phyloP scores from a whole-genome alignment of 2,113 vertebrate genomes.

The Emberiza fucata region DNA sequence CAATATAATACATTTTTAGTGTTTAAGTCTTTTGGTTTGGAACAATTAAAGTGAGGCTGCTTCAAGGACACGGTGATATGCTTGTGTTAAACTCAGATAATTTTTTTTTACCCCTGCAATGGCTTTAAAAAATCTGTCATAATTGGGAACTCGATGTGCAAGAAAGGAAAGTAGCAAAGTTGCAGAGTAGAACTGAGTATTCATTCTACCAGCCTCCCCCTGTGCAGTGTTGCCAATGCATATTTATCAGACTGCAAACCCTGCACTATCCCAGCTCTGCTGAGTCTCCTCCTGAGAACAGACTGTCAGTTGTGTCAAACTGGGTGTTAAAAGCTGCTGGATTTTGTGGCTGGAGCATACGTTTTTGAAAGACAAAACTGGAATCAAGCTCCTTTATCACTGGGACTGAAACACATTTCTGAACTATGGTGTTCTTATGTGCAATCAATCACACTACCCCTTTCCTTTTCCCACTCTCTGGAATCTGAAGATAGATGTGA shows the following conservation, averaged over 20 bases:
- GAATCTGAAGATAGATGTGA: not conserved
- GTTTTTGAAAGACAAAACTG: slow-evolving; percentile 1
- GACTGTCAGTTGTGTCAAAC: slow-evolving; percentile 31
- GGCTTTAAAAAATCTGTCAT: not conserved
- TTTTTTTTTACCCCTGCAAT: not conserved
- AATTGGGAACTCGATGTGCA: not conserved
- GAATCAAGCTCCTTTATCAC: not conserved
- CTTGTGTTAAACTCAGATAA: not conserved
- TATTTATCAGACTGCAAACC: slow-evolving; percentile 43
- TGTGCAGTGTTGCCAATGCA: not conserved
- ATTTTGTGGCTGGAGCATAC: slow-evolving; percentile 14
- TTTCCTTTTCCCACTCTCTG: not conserved
- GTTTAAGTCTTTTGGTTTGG: not conserved
- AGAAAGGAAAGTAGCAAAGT: not conserved
- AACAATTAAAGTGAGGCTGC: not conserved
- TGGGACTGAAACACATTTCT: not conserved
- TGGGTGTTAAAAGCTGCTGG: slow-evolving; percentile 42
- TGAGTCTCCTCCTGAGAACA: slow-evolving; percentile 33
- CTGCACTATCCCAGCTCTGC: slow-evolving; percentile 4
- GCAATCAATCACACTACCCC: not conserved
- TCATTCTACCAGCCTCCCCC: not conserved
- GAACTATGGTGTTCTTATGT: not conserved
- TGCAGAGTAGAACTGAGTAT: not conserved
- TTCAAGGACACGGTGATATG: not conserved
- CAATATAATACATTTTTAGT: not conserved